These are phyloP conservation scores for Musca vetustissima DNA, from an alignment of 1,140 invertebrate genomes.

Conservation along the genomic window DNA sequence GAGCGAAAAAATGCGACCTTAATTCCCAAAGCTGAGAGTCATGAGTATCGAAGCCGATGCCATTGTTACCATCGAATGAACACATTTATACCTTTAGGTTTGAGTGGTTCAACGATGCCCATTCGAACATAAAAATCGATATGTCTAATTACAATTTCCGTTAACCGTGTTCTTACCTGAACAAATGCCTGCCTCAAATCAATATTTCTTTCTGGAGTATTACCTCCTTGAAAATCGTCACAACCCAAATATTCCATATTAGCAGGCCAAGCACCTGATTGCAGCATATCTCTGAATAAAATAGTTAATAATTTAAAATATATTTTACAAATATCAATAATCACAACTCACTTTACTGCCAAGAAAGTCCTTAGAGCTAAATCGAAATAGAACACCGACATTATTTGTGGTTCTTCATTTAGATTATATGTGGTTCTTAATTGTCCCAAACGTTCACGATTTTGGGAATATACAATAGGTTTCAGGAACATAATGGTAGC, in stretches of 20 bases:
- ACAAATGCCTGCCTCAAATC: slow-evolving; percentile 61
- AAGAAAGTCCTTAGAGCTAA: slow-evolving; percentile 70
- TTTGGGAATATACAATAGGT: slow-evolving; percentile 64
- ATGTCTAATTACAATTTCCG: no score
- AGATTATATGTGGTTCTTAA: slow-evolving; percentile 71
- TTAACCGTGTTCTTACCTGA: slow-evolving; percentile 52
- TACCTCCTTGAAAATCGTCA: slow-evolving; percentile 74
- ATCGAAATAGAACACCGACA: slow-evolving; percentile 86
- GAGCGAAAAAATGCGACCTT: no score
- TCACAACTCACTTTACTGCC: slow-evolving; percentile 68
- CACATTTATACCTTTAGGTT: no score
- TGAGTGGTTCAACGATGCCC: no score
- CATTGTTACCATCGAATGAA: no score
- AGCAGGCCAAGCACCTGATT: slow-evolving; percentile 68
- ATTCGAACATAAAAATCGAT: no score
- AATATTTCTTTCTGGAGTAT: slow-evolving; percentile 66
- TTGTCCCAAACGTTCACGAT: slow-evolving; percentile 64
- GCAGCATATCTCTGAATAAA: slow-evolving; percentile 51
- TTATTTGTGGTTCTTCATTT: slow-evolving; percentile 69
- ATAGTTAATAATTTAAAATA: slow-evolving; percentile 6
- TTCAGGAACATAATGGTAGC: slow-evolving; percentile 69
- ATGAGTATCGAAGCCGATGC: no score
- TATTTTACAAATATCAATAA: not conserved
- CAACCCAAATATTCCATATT: slow-evolving; percentile 73
- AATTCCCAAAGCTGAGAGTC: no score